These are phyloP conservation scores for Conomelus anceps DNA, from an alignment of 2,888 invertebrate species.

Conservation along the genomic window DNA sequence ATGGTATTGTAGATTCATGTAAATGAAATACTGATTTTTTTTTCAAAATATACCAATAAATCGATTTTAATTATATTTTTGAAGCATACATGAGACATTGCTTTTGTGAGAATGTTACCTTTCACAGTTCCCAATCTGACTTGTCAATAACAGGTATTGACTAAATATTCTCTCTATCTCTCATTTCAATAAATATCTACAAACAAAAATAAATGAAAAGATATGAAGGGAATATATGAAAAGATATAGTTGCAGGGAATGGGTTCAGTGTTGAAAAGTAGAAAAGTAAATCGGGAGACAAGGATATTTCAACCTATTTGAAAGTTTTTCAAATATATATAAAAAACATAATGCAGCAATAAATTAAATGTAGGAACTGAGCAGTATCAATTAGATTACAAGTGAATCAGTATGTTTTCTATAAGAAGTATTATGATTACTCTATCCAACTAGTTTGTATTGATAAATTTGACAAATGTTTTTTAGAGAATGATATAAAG, in stretches of 20 bases:
- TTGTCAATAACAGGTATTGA: conserved; percentile 33
- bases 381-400: background rate
- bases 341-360: background rate
- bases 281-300: background rate
- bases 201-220: background rate
- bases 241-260: background rate
- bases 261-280: no score
- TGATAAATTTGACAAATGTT: no score
- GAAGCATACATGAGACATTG: background rate
- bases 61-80: background rate
- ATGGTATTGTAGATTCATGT: no score
- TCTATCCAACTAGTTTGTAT: no score
- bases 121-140: conserved; percentile 84
- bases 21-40: no score
- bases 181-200: background rate
- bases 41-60: no score
- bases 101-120: conserved; percentile 64
- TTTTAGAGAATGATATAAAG: no score
- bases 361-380: background rate
- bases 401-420: no score
- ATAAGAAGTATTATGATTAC: no score
- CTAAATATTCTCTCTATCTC: background rate
- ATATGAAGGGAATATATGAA: no score
- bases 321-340: background rate
- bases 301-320: background rate